Evolutionary conservation across 1,140 invertebrate genomes (phyloP), one percentile per base, ranked within the genome.

Genomic region (Eriosoma lanigerum): DNA sequence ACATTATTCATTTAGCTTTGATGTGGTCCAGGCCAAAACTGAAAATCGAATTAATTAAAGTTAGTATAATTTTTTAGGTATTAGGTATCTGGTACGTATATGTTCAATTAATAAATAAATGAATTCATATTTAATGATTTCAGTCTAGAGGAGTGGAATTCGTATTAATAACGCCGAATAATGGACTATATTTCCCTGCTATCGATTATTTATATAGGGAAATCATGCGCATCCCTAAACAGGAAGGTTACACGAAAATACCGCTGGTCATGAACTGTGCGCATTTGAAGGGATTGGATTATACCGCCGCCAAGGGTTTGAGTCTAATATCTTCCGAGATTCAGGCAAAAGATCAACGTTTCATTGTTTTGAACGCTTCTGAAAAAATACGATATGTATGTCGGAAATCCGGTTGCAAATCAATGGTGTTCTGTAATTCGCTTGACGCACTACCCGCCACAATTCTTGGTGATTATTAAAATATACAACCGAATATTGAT

Each of bases 171-270:
- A 88, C 87, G 72, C 89, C 90, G 2, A 87, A 89, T n/a, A 85
- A 88, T 24, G 90, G 91, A 3, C 84, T 93, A 0, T 89, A 88
- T 82, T 93, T 91, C 84, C 90, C 91, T 0, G 88, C 90, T 0
- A 87, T 90, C 0, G 89, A 91, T 82, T 89, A 87, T 66, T 85
- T 64, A 76, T 78, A 80, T n/a, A 60, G 46, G 13, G 64, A 82
- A 21, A 26, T 81, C 10, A 66, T 60, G 64, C 68, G 19, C 1
- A 92, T 90, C 1, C 90, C 91, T 0, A 87, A 90, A 62, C 90
- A 89, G 72, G 88, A 92, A 83, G 92, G 90, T 19, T 90, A 89
- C 10, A 89, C 89, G 85, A 90, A 90, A 84, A 87, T 93, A 76
- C 88, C 90, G 0, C 83, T 92, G 12, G 86, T 91, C 0, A 56